These are phyloP conservation scores for Drosophila leonis DNA, from an alignment of 2,888 invertebrate species.

Conservation along the genomic window DNA sequence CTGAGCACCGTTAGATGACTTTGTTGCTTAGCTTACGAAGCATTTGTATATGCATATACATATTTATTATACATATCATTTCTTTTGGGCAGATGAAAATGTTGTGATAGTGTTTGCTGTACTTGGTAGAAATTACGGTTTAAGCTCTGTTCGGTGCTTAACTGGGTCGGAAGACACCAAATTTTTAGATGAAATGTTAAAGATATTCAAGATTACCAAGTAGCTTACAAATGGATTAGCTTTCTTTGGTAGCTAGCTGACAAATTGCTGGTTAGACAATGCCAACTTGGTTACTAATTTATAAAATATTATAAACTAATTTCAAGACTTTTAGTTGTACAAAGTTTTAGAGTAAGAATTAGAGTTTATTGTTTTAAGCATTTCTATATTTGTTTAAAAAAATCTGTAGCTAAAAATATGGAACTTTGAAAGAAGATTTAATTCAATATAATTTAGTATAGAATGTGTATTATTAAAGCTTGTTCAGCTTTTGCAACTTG, in stretches of 20 bases:
- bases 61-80: slow-evolving; percentile 1
- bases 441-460: no score
- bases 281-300: no score
- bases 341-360: no score
- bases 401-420: no score
- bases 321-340: no score
- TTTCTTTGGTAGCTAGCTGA: not conserved
- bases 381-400: no score
- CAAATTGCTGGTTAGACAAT: not conserved
- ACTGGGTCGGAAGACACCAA: slow-evolving; percentile 40
- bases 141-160: slow-evolving; percentile 41
- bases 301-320: no score
- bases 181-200: slow-evolving; percentile 2
- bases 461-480: no score
- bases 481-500: not conserved
- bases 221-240: not conserved
- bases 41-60: slow-evolving; percentile 15
- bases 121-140: slow-evolving; percentile 12
- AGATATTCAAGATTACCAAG: not conserved
- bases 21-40: slow-evolving; percentile 26
- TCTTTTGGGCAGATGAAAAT: slow-evolving; percentile 52
- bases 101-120: slow-evolving; percentile 45
- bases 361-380: no score
- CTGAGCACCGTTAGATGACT: slow-evolving; percentile 57
- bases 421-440: no score